Conservation (phyloP, 2,113 vertebrate genomes). For the Cranoglanis bouderius region DNA sequence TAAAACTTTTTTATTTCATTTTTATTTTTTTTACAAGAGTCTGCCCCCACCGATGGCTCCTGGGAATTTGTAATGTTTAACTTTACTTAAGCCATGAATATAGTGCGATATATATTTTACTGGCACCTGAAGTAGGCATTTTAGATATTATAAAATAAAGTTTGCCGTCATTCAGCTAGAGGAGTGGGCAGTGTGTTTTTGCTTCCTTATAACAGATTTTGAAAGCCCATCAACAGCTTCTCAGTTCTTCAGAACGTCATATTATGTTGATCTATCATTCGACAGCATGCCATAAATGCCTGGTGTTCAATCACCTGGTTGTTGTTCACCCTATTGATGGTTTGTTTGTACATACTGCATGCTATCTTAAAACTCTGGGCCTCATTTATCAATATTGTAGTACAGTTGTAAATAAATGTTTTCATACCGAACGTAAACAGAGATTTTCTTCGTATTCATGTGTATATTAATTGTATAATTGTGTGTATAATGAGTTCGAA, state of each 20-base stretch:
- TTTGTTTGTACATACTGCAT: neutral
- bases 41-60: too few species aligned
- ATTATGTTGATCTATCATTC: neutral
- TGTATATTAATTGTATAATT: too few species aligned
- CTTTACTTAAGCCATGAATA: too few species aligned
- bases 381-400: neutral
- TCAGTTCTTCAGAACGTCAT: neutral
- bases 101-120: too few species aligned
- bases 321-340: neutral
- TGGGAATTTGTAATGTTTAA: too few species aligned
- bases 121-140: too few species aligned
- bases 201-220: neutral
- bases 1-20: too few species aligned
- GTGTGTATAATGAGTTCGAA: neutral
- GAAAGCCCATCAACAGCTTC: neutral
- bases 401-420: neutral
- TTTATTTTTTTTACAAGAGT: too few species aligned
- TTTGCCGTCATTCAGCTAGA: too few species aligned
- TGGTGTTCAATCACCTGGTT: neutral
- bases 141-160: too few species aligned
- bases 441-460: neutral
- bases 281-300: neutral
- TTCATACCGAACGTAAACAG: neutral
- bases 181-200: too few species aligned
- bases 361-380: neutral